Evolutionary conservation across 2,888 invertebrate species (phyloP), one percentile per base, ranked within the genome.

Genomic region (Lycaena phlaeas): DNA sequence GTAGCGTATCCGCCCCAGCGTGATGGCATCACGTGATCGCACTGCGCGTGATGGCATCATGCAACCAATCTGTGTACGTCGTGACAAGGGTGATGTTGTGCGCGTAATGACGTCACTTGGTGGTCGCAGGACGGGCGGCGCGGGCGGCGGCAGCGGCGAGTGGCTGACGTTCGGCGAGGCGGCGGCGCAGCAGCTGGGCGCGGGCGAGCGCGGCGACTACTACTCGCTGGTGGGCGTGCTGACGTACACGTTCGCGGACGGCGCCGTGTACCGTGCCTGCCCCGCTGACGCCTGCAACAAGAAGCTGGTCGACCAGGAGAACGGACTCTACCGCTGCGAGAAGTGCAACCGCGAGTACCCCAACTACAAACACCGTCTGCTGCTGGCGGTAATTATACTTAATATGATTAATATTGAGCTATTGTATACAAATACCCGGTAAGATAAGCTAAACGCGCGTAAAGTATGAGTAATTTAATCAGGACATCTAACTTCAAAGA

Each of bases 271-370:
- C 75, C 93, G 93, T 77, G 93, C 98, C 0, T 99, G 99, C 55
- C 93, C 97, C 0, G 87, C 88, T 37, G 89, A 92, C 1, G 90
- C 90, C 38, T 99, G 99, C 74, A 97, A 97, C 68, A 99, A 99
- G 75, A 99, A 99, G 74, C 86, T 98, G 0, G 82, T 95, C 5
- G 97, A 98, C 68, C 89, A 92, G 59, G 91, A 92, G 49, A 95
- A 95, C 59, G 95, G 95, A 0, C 86, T 91, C 63, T 98, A 90
- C 74, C 87, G 96, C 39, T 99, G 99, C 72, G 98, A 98, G 69
- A 98, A 98, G 72, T 99, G 99, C 68, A 89, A 91, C 59, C 86
- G 89, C 40, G 94, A 95, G 50, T 94, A 87, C 64, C 90, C 92
- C 1, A 92, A 92, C 53, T 98, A 90, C 70, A 95, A 94, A 61